Evolutionary conservation across 2,797 vertebrate species (phyloP).

Genomic region (Malacoctenus gilli): DNA sequence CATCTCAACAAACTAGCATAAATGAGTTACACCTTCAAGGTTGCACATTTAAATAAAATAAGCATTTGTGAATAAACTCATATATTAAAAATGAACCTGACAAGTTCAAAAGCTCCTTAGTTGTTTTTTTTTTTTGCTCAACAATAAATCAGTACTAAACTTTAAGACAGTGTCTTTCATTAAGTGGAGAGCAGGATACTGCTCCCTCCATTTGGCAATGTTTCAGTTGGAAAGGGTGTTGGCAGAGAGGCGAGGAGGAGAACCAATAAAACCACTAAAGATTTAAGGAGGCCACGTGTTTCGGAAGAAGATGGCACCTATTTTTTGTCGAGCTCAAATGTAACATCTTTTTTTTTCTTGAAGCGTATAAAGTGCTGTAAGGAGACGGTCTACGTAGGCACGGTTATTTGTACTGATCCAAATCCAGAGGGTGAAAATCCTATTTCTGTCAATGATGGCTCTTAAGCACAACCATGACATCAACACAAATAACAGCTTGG

Average conservation of each 20-base stretch:
- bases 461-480: slow-evolving; percentile 19
- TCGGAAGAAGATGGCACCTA: slow-evolving; percentile 57
- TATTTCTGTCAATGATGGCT: slow-evolving; percentile 32
- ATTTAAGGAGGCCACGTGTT: slow-evolving; percentile 24
- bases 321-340: slow-evolving; percentile 14
- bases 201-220: slow-evolving; percentile 67
- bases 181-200: slow-evolving; percentile 21
- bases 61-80: slow-evolving; percentile 27
- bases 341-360: slow-evolving; percentile 12
- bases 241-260: slow-evolving; percentile 31
- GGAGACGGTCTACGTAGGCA: slow-evolving; percentile 34
- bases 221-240: slow-evolving; percentile 45
- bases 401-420: slow-evolving; percentile 31
- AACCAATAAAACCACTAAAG: slow-evolving; percentile 28
- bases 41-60: slow-evolving; percentile 52
- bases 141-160: slow-evolving; percentile 45
- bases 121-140: too few species aligned
- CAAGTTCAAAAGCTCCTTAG: slow-evolving; percentile 29
- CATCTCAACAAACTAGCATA: slow-evolving; percentile 36
- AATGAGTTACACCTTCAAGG: slow-evolving; percentile 32
- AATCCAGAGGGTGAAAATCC: slow-evolving; percentile 11
- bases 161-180: slow-evolving; percentile 37
- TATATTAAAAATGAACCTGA: slow-evolving; percentile 55
- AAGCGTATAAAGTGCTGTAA: slow-evolving; percentile 48
- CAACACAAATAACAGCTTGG: slow-evolving; percentile 27